Conservation (phyloP, 2,888 invertebrate species). For the Clusia tigrina region DNA sequence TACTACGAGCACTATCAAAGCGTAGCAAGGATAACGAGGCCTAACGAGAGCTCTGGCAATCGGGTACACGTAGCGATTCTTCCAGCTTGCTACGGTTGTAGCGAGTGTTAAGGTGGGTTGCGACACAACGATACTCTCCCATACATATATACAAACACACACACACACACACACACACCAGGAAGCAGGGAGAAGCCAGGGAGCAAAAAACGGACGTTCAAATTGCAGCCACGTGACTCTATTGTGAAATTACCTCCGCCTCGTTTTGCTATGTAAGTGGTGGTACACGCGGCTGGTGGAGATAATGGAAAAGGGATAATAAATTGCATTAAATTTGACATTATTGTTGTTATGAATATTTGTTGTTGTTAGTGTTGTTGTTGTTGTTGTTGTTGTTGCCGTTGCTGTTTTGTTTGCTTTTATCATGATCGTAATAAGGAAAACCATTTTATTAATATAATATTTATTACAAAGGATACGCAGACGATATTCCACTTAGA, state of each 20-base stretch:
- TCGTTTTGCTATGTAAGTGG: constrained; percentile 11
- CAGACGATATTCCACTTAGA: too few species aligned
- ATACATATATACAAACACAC: too few species aligned
- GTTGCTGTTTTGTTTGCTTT: constrained; percentile 9
- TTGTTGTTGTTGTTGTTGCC: constrained; percentile 11
- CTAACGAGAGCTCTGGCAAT: neutral
- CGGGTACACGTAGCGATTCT: neutral
- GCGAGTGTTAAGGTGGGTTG: constrained; percentile 30
- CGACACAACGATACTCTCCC: constrained; percentile 34
- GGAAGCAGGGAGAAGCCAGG: constrained; percentile 10
- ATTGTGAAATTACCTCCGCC: constrained; percentile 53
- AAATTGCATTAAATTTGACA: constrained; percentile 62
- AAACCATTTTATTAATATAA: constrained; percentile 23
- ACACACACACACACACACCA: constrained; percentile 16
- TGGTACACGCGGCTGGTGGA: constrained; percentile 33
- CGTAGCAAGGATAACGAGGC: constrained; percentile 29
- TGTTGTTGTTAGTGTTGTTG: constrained; percentile 6
- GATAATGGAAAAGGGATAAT: constrained; percentile 58
- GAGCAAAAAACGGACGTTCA: constrained; percentile 51
- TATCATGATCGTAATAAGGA: constrained; percentile 26
- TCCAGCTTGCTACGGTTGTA: neutral
- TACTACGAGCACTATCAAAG: constrained; percentile 43
- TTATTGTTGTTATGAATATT: constrained; percentile 40
- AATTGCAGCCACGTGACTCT: constrained; percentile 65
- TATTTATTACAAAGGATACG: neutral